Evolutionary conservation across 1,140 invertebrate genomes (phyloP).

Genomic region (Lepidurus arcticus): DNA sequence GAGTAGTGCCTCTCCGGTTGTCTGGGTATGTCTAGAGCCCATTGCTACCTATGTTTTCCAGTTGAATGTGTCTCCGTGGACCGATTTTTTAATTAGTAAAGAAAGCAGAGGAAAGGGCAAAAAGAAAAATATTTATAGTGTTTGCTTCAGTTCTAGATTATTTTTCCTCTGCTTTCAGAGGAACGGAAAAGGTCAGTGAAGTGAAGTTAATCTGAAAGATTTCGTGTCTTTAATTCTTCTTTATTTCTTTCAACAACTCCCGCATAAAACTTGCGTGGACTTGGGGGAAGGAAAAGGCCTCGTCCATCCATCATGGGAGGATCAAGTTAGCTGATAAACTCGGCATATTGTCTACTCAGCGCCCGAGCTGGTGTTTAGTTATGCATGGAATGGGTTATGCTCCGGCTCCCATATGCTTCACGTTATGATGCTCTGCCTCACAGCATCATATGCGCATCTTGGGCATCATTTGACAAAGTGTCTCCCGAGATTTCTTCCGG

Average conservation of each 20-base stretch:
- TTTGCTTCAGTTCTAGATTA: background rate
- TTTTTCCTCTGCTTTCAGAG: background rate
- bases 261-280: background rate
- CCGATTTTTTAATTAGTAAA: conserved; percentile 1
- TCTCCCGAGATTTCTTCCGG: background rate
- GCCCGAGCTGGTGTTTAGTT: conserved; percentile 17
- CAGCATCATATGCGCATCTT: conserved; percentile 3
- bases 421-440: conserved; percentile 5
- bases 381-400: conserved; percentile 21
- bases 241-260: background rate
- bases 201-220: background rate
- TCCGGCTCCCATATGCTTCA: conserved; percentile 8
- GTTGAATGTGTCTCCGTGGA: background rate
- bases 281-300: background rate
- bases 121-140: background rate
- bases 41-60: background rate
- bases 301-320: conserved; percentile 7
- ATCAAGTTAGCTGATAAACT: conserved; percentile 7
- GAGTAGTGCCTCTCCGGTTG: background rate
- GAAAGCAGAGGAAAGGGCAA: background rate
- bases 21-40: background rate
- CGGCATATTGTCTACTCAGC: conserved; percentile 21
- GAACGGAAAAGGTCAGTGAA: background rate
- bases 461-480: conserved; percentile 21
- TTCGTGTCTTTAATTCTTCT: background rate